A percentile compares a stretch with the other conserved stretches of the same genome.
Evolutionary conservation across 2,797 vertebrate species (phyloP).

Genomic region (Acomys russatus): DNA sequence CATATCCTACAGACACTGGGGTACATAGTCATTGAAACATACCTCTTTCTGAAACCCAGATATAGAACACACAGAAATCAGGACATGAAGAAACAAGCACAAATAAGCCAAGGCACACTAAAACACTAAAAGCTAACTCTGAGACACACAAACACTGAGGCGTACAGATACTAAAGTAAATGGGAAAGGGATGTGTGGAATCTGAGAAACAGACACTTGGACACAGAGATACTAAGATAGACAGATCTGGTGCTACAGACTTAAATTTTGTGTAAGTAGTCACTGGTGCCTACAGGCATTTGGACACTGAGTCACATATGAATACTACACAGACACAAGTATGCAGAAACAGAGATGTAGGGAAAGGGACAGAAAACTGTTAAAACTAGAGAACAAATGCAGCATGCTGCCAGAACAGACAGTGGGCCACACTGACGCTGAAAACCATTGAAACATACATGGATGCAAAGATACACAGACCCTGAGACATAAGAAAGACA

Average conservation of each 20-base stretch:
- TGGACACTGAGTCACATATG: background rate
- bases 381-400: background rate
- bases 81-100: background rate
- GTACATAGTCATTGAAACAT: background rate
- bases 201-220: background rate
- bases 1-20: background rate
- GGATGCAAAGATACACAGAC: background rate
- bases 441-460: background rate
- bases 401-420: background rate
- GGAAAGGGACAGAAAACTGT: background rate
- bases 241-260: background rate
- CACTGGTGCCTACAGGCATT: background rate
- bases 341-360: background rate
- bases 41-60: background rate
- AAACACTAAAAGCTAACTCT: constrained; percentile 29
- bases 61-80: background rate
- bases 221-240: background rate
- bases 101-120: background rate
- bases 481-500: background rate
- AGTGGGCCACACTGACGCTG: background rate
- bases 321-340: background rate
- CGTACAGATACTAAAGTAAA: background rate
- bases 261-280: background rate
- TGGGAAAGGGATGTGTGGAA: background rate
- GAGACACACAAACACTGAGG: background rate